Base-by-base conservation (phyloP, 2,888 invertebrate species). In the Spodoptera littoralis region DNA sequence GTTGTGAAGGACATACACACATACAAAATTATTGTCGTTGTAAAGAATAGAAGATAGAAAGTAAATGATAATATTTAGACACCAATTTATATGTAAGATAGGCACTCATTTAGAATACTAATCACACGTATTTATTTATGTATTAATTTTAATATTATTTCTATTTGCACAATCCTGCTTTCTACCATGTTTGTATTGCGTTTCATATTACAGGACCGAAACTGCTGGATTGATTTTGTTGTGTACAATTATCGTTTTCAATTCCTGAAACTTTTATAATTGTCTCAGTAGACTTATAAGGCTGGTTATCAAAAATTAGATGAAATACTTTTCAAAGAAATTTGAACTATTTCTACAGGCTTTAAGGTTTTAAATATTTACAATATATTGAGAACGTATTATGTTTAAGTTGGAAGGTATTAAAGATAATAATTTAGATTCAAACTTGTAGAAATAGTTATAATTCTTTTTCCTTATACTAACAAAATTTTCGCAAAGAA, bases 101-200 rank as follows among this genome's bases (percentile, higher is more conserved):
- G 79, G 79, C 79, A 80, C 79, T 80, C 77, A 41, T 79, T 80
- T 80, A 81, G 79, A 80, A 79, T 81, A 65, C 56, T 61, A 65
- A 75, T 74, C 53, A 61, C 60, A 43, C 61, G 41, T 57, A 61
- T 64, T 18, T 22, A 42, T 62, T 48, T 42, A 36, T 54, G 27
- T 18, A 64, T 64, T 60, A 3, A 45, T 36, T 36, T 44, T 55
- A 36, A 47, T 13, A 66, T 65, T 50, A 50, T 53, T 65, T 53
- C 60, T 50, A 50, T 56, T 65, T 53, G 42, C 50, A 59, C 22
- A 51, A 41, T 44, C 30, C n/a, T 55, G 46, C 36, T 45, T 58
- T 4, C 18, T 9, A 42, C 44, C 41, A 27, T 5, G 36, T 36
- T 36, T 36, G 36, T 9, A 27, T 27, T 2, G 27, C 4, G 5